These are phyloP conservation scores for Arrhamphus sclerolepis DNA, from an alignment of 2,797 vertebrate species.

Conservation along the genomic window DNA sequence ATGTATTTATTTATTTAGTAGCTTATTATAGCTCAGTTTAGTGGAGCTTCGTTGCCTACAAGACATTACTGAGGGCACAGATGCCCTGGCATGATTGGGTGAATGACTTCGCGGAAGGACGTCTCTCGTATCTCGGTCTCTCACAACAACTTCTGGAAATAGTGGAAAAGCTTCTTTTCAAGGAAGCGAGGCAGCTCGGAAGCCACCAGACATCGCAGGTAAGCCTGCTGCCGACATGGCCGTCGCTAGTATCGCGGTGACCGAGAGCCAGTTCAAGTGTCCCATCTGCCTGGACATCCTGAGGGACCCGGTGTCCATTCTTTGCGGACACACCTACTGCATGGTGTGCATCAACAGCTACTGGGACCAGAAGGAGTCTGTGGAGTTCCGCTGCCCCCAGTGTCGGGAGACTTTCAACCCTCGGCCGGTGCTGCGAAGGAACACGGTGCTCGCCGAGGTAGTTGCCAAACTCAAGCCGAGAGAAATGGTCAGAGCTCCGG, in stretches of 20 bases:
- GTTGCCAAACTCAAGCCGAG: conserved; percentile 67
- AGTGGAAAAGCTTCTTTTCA: not conserved
- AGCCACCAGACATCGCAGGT: not conserved
- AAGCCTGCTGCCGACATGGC: conserved; percentile 53
- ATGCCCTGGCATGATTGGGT: fast-evolving
- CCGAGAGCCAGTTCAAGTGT: conserved; percentile 80
- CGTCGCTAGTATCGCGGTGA: conserved; percentile 74
- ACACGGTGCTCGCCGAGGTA: conserved; percentile 78
- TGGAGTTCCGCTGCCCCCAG: conserved; percentile 76
- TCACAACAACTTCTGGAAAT: conserved; percentile 21
- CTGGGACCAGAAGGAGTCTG: conserved; percentile 75
- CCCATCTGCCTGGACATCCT: conserved; percentile 83
- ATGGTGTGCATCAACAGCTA: conserved; percentile 80
- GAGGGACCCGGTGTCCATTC: conserved; percentile 78
- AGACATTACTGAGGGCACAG: not conserved
- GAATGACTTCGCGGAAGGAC: conserved; percentile 45
- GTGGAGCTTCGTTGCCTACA: no score
- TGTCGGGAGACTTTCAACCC: conserved; percentile 79
- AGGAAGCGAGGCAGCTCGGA: not conserved
- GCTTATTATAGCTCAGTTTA: no score
- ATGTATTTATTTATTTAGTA: no score
- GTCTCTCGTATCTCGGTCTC: conserved; percentile 13
- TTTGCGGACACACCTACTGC: conserved; percentile 86
- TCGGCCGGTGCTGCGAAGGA: conserved; percentile 78
- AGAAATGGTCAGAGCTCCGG: conserved; percentile 35